Base-by-base conservation (phyloP, 2,888 invertebrate genomes). In the Patella caerulea region DNA sequence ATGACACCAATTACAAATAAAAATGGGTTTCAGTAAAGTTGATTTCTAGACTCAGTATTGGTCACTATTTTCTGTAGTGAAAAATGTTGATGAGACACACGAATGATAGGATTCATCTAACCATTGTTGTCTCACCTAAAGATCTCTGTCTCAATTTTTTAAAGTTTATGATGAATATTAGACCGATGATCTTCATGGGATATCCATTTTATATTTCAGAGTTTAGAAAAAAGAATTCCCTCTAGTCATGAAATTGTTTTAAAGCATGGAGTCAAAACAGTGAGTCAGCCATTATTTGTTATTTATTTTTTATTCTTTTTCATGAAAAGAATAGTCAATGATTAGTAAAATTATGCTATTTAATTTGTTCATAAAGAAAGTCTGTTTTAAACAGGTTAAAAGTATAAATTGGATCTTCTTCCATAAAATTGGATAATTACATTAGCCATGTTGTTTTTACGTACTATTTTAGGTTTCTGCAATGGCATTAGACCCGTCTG, bases 401-500 rank as follows among this genome's bases (percentile, higher is more conserved):
- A 45, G n/a, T 69, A 19, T 3, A 24, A 34, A 24, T 15, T 19
- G 0, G 4, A n/a, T 29, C 29, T 29, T 24, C 24, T 74, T n/a
- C 14, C 7, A 29, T 74, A 3, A 69, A 69, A 24, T 45, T 52
- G 17, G 19, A 17, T 5, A 19, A 17, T 11, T 59, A n/a, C 29
- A 9, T 45, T 9, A 45, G 9, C 45, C 45, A 45, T 34, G 34
- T 45, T 45, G 45, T 45, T 55, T 70, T 5, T 75, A 53, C 77
- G 70, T 45, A 59, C 9, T 59, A 52, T 53, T 71, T 17, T 71
- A 89, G 89, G 91, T 93, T 0, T 95, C 97, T 3, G 98, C 98
- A 0, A 92, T 99, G 2, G 95, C 96, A 0, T 95, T 97, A 0
- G 99, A 99, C 92, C 97, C 98, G 0, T 96, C 98, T 1, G 99